Evolutionary conservation across 37 sponge, comb jelly and placozoan species (phyloP).

Genomic region (Diacarnus erythraeanus): DNA sequence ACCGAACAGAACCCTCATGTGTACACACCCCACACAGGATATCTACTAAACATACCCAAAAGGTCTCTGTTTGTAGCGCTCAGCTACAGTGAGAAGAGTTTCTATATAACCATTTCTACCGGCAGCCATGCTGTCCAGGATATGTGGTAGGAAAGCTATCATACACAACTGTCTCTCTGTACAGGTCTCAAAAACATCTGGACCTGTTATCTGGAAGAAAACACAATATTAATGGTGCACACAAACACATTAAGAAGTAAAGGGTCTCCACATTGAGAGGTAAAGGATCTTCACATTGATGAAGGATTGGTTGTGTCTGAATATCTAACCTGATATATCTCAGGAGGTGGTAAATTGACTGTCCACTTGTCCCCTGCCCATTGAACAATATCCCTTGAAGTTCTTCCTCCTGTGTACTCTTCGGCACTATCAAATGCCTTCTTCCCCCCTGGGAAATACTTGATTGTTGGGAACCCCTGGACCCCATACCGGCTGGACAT

Average conservation of each 20-base stretch:
- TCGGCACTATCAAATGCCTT: conserved; percentile 75
- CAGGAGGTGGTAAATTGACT: conserved; percentile 82
- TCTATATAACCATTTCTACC: conserved; percentile 74
- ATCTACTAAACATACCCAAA: conserved; percentile 68
- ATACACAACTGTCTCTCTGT: conserved; percentile 84
- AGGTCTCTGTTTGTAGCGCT: conserved; percentile 85
- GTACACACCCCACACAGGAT: no score
- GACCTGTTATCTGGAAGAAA: conserved; percentile 55
- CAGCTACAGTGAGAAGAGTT: conserved; percentile 49
- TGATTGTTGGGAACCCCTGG: conserved; percentile 96
- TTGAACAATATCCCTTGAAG: conserved; percentile 79
- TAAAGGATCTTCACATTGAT: no score
- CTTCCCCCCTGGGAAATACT: conserved; percentile 91
- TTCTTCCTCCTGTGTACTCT: conserved; percentile 92
- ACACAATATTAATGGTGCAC: neutral
- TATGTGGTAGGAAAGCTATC: conserved; percentile 92
- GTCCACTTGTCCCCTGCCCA: conserved; percentile 82
- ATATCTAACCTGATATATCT: conserved; percentile 78
- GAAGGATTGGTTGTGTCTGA: neutral
- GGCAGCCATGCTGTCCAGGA: conserved; percentile 88
- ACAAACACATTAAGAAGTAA: neutral
- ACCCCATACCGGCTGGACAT: conserved; percentile 62
- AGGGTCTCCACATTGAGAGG: neutral
- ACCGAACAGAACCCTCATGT: conserved; percentile 2
- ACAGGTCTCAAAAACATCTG: conserved; percentile 81